Percentiles rank a stretch among this genome's conserved stretches.
Conservation (phyloP, 2,113 vertebrate species). For the pig (Sus scrofa) region DNA sequence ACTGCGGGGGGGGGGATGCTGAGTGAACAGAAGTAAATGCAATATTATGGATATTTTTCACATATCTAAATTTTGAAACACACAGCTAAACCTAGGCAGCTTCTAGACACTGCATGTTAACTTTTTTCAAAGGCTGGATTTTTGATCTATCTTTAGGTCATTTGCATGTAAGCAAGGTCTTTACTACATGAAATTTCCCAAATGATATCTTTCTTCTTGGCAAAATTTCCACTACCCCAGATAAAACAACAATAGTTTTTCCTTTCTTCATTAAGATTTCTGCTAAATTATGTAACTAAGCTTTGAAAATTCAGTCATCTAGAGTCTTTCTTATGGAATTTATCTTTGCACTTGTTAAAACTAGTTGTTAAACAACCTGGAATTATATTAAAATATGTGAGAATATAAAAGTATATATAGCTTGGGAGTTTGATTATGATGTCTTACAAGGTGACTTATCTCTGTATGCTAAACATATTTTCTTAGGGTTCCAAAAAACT, state of each 20-base stretch:
- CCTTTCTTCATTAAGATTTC: neutral
- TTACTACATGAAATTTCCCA: neutral
- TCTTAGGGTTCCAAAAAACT: neutral
- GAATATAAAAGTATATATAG: neutral
- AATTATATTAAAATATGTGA: slow-evolving; percentile 31
- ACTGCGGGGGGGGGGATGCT: too few species aligned
- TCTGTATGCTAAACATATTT: neutral
- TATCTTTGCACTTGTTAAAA: neutral
- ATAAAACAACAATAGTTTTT: neutral
- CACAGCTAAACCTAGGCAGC: neutral
- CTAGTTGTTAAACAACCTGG: neutral
- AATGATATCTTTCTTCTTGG: neutral
- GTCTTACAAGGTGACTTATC: neutral
- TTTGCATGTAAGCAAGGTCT: neutral
- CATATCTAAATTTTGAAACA: neutral
- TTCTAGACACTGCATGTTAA: neutral
- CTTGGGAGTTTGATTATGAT: neutral
- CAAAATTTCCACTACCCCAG: neutral
- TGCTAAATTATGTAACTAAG: neutral
- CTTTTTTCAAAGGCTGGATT: neutral
- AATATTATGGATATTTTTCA: neutral
- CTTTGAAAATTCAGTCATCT: neutral
- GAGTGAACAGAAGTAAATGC: fast-evolving
- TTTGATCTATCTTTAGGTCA: neutral
- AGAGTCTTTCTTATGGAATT: neutral